A percentile compares a stretch with the other conserved stretches of the same genome.
phyloP scores from a whole-genome alignment of 2,113 vertebrate genomes.

The Anhinga rufa region DNA sequence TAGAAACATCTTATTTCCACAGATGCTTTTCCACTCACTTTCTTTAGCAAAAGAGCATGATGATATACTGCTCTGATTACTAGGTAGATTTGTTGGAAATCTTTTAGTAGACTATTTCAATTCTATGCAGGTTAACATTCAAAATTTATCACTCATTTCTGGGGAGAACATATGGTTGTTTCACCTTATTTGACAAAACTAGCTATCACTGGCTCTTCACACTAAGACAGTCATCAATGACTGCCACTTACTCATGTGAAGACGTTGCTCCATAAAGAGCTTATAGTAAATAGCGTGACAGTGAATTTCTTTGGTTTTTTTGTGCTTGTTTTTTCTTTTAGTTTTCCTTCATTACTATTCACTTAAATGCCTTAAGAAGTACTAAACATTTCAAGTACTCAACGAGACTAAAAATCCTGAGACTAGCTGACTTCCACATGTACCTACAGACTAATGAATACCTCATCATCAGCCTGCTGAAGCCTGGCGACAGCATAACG shows the following conservation, averaged over 20 bases:
- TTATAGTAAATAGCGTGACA: not conserved
- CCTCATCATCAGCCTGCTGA: conserved; percentile 96
- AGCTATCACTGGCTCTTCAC: not conserved
- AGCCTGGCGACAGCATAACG: conserved; percentile 91
- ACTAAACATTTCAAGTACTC: not conserved
- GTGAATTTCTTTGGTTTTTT: not conserved
- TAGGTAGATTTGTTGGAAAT: not conserved
- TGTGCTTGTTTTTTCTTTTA: not conserved
- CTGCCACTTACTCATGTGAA: not conserved
- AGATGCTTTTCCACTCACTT: not conserved
- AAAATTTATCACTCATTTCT: not conserved
- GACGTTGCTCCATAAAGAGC: not conserved
- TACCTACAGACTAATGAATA: conserved; percentile 5
- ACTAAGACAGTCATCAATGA: not conserved
- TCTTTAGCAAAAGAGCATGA: not conserved
- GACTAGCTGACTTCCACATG: not conserved
- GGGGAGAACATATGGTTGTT: not conserved
- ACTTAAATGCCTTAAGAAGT: not conserved
- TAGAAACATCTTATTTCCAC: not conserved
- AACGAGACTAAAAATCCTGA: not conserved
- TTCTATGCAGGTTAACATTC: not conserved
- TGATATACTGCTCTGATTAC: not conserved
- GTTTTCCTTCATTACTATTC: not conserved
- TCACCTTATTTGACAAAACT: not conserved
- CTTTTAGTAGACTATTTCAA: not conserved